These are phyloP conservation scores for Patella pellucida DNA, from an alignment of 2,888 invertebrate genomes.

Conservation along the genomic window DNA sequence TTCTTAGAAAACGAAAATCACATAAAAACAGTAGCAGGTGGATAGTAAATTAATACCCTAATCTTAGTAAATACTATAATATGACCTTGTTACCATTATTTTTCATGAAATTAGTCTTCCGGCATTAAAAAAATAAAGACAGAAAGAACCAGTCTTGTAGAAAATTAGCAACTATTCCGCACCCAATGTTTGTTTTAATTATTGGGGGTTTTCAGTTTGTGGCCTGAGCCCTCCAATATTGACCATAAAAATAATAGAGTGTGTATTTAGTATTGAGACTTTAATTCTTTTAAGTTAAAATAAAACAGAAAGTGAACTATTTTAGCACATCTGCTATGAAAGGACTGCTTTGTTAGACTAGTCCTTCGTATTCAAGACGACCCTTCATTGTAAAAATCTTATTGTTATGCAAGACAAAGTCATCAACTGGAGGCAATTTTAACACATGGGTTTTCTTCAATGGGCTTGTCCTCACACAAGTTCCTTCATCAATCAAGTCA, in stretches of 20 bases:
- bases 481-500: conserved; percentile 26
- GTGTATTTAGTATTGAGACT: conserved; percentile 12
- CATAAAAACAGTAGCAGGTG: conserved; percentile 4
- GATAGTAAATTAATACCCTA: not conserved
- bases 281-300: conserved; percentile 14
- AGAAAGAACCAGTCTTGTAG: too few species aligned
- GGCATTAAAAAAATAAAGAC: too few species aligned
- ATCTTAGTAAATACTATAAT: conserved; percentile 5
- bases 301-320: conserved; percentile 6
- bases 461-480: conserved; percentile 17
- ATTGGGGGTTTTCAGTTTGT: not conserved
- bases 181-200: conserved; percentile 4
- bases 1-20: not conserved
- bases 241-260: conserved; percentile 23
- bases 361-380: conserved; percentile 1
- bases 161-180: too few species aligned
- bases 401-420: conserved; percentile 29
- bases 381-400: conserved; percentile 9
- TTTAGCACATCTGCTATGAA: conserved; percentile 21
- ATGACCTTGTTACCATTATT: not conserved
- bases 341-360: conserved; percentile 18
- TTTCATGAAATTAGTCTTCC: too few species aligned
- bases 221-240: not conserved
- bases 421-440: conserved; percentile 19
- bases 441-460: conserved; percentile 27